These are phyloP conservation scores for Megathymus violae DNA, from an alignment of 1,140 invertebrate genomes.

Conservation along the genomic window DNA sequence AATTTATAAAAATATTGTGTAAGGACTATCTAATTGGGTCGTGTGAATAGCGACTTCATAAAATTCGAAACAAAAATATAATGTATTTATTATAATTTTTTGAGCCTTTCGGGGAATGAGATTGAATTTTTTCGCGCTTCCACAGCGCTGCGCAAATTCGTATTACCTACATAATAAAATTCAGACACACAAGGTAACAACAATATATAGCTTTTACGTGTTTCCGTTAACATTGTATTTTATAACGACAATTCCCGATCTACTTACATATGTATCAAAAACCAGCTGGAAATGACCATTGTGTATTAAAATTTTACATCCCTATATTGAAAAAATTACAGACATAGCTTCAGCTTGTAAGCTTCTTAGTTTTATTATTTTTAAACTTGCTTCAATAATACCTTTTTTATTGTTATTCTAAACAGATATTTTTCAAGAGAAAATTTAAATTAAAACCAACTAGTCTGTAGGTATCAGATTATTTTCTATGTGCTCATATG, in stretches of 20 bases:
- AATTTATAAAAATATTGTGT: neutral
- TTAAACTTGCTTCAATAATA: too few species aligned
- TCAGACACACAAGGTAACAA: slow-evolving; percentile 21
- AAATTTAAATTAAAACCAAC: too few species aligned
- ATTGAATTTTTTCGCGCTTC: slow-evolving; percentile 25
- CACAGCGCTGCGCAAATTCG: slow-evolving; percentile 22
- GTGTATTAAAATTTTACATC: neutral
- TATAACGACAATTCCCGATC: slow-evolving; percentile 18
- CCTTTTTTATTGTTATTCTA: too few species aligned
- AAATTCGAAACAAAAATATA: slow-evolving; percentile 25
- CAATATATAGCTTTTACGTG: slow-evolving; percentile 21
- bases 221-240: slow-evolving; percentile 18
- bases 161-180: slow-evolving; percentile 26
- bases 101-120: slow-evolving; percentile 24
- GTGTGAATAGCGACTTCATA: slow-evolving; percentile 1
- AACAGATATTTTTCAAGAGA: too few species aligned
- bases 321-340: too few species aligned
- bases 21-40: neutral
- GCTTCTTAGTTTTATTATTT: too few species aligned
- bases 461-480: too few species aligned
- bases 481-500: too few species aligned
- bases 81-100: slow-evolving; percentile 32
- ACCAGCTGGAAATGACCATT: neutral
- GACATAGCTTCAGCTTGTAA: too few species aligned
- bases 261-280: slow-evolving; percentile 14